Base-by-base conservation (phyloP, 2,113 vertebrate species). In the Aldabrachelys gigantea region DNA sequence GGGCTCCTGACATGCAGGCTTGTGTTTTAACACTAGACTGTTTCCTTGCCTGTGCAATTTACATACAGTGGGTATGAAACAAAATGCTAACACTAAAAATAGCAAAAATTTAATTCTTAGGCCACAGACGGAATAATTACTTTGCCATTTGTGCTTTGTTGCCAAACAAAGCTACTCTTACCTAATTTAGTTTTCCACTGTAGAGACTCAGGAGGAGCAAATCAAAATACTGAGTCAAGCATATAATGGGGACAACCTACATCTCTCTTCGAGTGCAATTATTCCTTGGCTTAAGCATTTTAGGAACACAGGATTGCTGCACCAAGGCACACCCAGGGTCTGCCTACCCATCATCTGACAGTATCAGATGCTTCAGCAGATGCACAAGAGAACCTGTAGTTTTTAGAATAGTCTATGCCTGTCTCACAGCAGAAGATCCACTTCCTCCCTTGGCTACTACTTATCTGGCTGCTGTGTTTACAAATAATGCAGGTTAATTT, bases 31-130 rank as follows among this genome's bases (percentile, higher is more conserved):
- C 87, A 49, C 96, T 87, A 78, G 92, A 81, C 93, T 95, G 93
- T 94, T 96, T 97, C 96, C 96, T 95, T 96, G 78, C 88, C 95
- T 76, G 91, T 78, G 97, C 96, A 97, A 97, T 97, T 91, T 95
- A 88, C n/a, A 57, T 96, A 83, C n/a, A n/a, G 17, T 22, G 65
- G 17, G 8, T 94, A 88, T 95, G 92, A 44, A 95, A 88, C 93
- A 93, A 96, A 97, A 93, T 0, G 59, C 94, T 97, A 96, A 94
- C 95, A 96, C 91, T 81, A 96, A 96, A 1, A 88, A 88, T 89
- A 96, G 96, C 97, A 96, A 97, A 72, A 96, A 96, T 94, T 85
- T 95, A 97, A 95, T 93, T 96, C 93, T 94, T 96, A 96, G 96
- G 95, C 93, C 96, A 93, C 92, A 94, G 52, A 69, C 82, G 90